Percentiles rank a stretch among this genome's conserved stretches.
Conservation (phyloP, 2,797 vertebrate species). For the Anguilla pacifica region DNA sequence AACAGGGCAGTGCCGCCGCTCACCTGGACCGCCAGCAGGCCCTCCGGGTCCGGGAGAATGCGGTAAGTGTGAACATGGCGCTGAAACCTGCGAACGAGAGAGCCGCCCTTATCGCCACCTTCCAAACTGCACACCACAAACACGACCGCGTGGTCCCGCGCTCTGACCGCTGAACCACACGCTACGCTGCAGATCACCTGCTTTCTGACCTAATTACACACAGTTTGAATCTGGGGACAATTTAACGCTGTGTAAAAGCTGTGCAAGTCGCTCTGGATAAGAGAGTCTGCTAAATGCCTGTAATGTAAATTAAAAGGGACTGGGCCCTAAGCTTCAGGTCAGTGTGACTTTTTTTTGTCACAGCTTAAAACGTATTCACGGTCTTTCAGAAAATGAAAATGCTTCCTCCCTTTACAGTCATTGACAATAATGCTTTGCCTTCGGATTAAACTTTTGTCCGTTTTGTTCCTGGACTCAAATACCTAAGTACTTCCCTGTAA, state of each 20-base stretch:
- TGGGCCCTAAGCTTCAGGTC: not conserved
- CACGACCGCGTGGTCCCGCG: not conserved
- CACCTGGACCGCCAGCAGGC: slow-evolving; percentile 81
- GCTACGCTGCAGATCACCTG: not conserved
- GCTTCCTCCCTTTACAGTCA: not conserved
- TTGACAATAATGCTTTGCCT: not conserved
- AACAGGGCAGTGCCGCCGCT: slow-evolving; percentile 36
- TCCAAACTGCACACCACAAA: not conserved
- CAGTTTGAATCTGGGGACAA: not conserved
- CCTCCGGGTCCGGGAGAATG: slow-evolving; percentile 76
- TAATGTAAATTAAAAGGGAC: not conserved
- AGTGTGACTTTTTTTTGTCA: not conserved
- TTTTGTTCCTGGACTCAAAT: not conserved
- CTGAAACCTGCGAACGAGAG: slow-evolving; percentile 68
- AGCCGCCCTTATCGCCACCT: slow-evolving; percentile 19
- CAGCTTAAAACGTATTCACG: not conserved
- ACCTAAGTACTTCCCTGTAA: not conserved
- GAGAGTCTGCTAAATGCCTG: too few relatives aligned
- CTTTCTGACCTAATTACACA: not conserved
- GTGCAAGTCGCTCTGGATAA: too few relatives aligned
- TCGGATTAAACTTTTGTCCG: not conserved
- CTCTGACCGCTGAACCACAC: not conserved
- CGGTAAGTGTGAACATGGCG: slow-evolving; percentile 82
- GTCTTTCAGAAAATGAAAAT: not conserved
- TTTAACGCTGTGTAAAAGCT: not conserved